Percentiles rank a stretch among this genome's conserved stretches.
phyloP scores from a whole-genome alignment of 2,888 invertebrate species.

The Eupithecia dodoneata region DNA sequence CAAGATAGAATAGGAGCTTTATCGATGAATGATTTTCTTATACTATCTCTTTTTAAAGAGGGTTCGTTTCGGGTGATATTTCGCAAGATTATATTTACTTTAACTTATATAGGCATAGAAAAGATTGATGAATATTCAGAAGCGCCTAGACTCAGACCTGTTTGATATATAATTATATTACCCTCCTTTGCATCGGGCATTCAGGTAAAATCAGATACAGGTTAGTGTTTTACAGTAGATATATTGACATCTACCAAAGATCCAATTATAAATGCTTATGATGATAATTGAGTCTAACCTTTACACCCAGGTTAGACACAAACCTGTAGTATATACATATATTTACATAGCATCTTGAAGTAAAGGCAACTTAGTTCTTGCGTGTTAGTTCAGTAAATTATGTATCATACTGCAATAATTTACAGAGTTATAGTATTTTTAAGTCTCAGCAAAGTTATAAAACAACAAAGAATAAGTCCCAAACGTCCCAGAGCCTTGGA shows the following conservation, averaged over 20 bases:
- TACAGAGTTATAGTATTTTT: neutral
- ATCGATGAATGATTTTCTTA: neutral
- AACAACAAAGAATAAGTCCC: slow-evolving; percentile 5
- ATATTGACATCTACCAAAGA: neutral
- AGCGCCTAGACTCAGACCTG: neutral
- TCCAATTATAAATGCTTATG: neutral
- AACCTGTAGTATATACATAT: too few species aligned
- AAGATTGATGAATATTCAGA: neutral
- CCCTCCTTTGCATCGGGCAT: neutral
- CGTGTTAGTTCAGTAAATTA: neutral
- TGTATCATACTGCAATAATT: neutral
- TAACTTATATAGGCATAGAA: neutral
- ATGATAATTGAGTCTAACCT: too few species aligned
- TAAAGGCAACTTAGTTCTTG: neutral
- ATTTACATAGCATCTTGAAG: too few species aligned
- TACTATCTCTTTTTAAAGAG: neutral
- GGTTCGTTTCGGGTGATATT: neutral
- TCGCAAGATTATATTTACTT: neutral
- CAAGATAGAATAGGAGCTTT: neutral
- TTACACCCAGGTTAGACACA: too few species aligned
- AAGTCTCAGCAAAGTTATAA: neutral
- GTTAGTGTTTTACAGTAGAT: neutral
- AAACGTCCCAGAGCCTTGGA: neutral
- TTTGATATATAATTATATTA: neutral
- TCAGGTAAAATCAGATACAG: neutral